Evolutionary conservation across 2,797 vertebrate genomes (phyloP).

Genomic region (Danio kyathit): DNA sequence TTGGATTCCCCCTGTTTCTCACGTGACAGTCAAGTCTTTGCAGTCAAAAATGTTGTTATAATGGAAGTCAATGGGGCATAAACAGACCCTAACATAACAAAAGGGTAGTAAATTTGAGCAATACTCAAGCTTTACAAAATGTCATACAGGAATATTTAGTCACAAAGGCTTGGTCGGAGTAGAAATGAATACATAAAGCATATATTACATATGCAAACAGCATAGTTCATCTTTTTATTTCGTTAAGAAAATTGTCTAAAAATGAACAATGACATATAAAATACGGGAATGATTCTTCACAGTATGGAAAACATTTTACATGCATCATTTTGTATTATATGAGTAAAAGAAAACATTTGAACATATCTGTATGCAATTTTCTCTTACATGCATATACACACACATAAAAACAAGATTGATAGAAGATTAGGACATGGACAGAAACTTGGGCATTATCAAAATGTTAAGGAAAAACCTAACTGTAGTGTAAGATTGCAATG

Average conservation of each 20-base stretch:
- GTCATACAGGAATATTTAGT: no score
- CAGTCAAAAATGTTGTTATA: no score
- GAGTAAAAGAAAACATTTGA: neutral
- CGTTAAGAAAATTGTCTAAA: slow-evolving; percentile 8
- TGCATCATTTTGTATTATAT: neutral
- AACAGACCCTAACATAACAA: no score
- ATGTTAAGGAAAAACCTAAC: neutral
- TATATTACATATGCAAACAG: neutral
- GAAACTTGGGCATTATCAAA: neutral
- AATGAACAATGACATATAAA: neutral
- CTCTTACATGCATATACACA: neutral
- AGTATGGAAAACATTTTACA: neutral
- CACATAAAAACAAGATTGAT: slow-evolving; percentile 1
- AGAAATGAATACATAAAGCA: neutral
- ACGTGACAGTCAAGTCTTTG: no score
- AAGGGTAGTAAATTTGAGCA: no score
- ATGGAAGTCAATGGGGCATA: no score
- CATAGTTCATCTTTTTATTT: slow-evolving; percentile 26
- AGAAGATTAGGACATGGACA: neutral
- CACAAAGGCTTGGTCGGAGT: no score
- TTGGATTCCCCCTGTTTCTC: no score
- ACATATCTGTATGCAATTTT: neutral
- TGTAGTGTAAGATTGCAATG: neutral
- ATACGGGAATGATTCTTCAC: neutral
- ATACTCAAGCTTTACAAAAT: no score